A percentile compares a stretch with the other conserved stretches of the same genome.
Evolutionary conservation across 1,140 invertebrate genomes (phyloP).

Genomic region (Drosophila lowei): DNA sequence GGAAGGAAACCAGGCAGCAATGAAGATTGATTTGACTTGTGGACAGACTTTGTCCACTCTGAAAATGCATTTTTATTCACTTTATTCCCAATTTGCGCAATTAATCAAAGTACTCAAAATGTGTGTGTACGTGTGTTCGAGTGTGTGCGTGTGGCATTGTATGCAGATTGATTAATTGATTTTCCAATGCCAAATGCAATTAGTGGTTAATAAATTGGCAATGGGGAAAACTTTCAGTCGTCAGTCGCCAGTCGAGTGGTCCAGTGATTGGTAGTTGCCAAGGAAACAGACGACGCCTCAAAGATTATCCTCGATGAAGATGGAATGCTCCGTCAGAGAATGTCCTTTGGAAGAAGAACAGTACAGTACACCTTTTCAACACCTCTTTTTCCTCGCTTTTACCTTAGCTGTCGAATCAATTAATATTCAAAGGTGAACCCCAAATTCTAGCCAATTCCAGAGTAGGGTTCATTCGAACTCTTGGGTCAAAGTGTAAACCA

Average conservation of each 20-base stretch:
- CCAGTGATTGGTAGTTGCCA: slow-evolving; percentile 6
- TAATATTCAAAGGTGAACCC: neutral
- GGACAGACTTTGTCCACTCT: slow-evolving; percentile 59
- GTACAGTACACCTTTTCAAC: no score
- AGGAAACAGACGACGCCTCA: no score
- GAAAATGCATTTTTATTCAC: slow-evolving; percentile 54
- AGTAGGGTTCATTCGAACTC: neutral
- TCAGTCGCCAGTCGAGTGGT: slow-evolving; percentile 9
- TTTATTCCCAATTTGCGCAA: slow-evolving; percentile 33
- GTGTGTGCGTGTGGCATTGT: slow-evolving; percentile 25
- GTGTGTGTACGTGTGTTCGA: slow-evolving; percentile 13
- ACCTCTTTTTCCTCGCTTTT: no score
- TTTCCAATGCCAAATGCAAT: slow-evolving; percentile 66
- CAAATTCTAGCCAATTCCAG: neutral
- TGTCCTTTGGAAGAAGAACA: no score
- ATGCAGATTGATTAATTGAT: slow-evolving; percentile 63
- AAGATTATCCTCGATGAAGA: slow-evolving; percentile 4
- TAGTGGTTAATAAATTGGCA: slow-evolving; percentile 69
- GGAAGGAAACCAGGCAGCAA: slow-evolving; percentile 44
- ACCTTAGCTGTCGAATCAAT: no score
- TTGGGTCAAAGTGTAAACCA: neutral
- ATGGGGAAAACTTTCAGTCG: slow-evolving; percentile 28
- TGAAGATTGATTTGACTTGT: slow-evolving; percentile 74
- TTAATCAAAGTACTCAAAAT: slow-evolving; percentile 63
- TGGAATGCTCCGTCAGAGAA: slow-evolving; percentile 9